Percentiles rank a stretch among this genome's conserved stretches.
Conservation (phyloP, 1,140 invertebrate species). For the Listronotus oregonensis region DNA sequence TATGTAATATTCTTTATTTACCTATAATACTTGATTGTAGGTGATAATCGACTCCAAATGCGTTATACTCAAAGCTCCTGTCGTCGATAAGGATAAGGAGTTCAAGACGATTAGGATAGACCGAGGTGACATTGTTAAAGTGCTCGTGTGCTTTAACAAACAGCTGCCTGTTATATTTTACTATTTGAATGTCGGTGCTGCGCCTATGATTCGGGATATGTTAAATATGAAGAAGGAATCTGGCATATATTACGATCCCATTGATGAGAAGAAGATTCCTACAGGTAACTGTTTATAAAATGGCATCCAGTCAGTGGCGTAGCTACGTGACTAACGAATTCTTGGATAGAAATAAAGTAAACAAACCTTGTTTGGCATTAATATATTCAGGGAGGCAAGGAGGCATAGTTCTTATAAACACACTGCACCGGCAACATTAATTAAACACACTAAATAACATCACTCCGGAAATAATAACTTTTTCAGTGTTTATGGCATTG, state of each 20-base stretch:
- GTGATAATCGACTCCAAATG: constrained; percentile 68
- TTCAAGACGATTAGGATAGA: constrained; percentile 67
- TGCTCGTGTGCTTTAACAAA: constrained; percentile 75
- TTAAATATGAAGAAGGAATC: constrained; percentile 70
- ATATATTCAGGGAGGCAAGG: no score
- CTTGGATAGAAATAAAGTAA: no score
- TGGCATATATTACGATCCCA: constrained; percentile 65
- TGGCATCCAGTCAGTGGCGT: no score
- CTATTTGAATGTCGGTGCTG: constrained; percentile 70
- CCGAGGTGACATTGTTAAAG: constrained; percentile 69
- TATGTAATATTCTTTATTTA: no score
- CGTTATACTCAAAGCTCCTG: constrained; percentile 70
- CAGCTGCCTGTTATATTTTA: constrained; percentile 77
- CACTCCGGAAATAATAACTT: no score
- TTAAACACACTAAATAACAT: no score
- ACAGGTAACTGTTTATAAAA: constrained; percentile 60
- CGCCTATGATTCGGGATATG: constrained; percentile 67
- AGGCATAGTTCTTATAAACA: no score
- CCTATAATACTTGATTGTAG: constrained; percentile 51
- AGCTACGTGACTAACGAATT: no score
- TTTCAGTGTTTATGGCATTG: no score
- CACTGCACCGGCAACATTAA: no score
- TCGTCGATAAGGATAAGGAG: constrained; percentile 63
- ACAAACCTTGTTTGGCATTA: no score
- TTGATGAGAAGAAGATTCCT: constrained; percentile 64